Base-by-base conservation (phyloP, 2,797 vertebrate species). In the Tangara arthus region DNA sequence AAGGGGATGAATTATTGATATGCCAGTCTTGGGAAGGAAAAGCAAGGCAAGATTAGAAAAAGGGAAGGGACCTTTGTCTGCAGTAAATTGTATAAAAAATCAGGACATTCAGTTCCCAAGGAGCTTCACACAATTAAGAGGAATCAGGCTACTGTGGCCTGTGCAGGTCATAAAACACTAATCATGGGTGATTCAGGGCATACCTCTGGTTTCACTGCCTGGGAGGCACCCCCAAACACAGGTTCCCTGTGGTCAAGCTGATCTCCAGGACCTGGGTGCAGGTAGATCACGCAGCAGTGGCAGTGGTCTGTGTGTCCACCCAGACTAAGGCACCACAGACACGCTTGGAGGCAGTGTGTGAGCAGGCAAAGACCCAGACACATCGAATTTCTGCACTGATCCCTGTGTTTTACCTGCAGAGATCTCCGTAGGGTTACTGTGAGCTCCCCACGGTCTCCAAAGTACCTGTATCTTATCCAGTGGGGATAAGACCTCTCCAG, bases 1-100 rank as follows among this genome's bases (percentile, higher is more conserved):
- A 89, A 83, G 30, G 55, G 90, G 92, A 75, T 96, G 86, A 97
- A 70, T 97, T 96, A 97, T 81, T 77, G 96, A 95, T 93, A 90
- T 87, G 91, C 92, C 96, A 95, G 64, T 72, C 90, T 90, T 90
- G 91, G 87, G 88, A 93, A 89, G 61, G 61, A 94, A 95, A 96
- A 96, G 46, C 65, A 60, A 92, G 76, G 85, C 87, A 73, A 89
- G 93, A 88, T 91, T 83, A 96, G 72, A 90, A 93, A 95, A 94
- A 87, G 81, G 83, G 68, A 95, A 94, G 35, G 49, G 83, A 94
- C 63, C 28, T 96, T 95, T 95, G 79, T 94, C 68, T 90, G 92
- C 47, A 86, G 60, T 89, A 89, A 95, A 90, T 65, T 60, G 34
- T 88, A 88, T 46, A 82, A 87, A 92, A 87, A 84, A n/a, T 18